These are phyloP conservation scores for Drosophila rufa DNA, from an alignment of 1,140 invertebrate genomes.

Conservation along the genomic window DNA sequence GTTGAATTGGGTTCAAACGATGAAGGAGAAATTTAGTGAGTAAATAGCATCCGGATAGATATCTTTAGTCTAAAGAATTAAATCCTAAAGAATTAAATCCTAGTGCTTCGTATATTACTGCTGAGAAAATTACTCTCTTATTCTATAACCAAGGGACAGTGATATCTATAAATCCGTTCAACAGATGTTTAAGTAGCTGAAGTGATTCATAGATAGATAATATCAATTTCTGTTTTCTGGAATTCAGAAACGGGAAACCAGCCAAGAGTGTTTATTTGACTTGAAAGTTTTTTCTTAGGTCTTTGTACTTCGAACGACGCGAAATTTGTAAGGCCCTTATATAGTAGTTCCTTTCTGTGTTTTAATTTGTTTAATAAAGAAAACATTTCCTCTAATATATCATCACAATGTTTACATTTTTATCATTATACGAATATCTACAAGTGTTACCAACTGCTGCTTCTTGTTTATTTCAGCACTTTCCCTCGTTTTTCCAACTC, in stretches of 20 bases:
- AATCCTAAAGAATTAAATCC: too few relatives aligned
- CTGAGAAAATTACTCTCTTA: too few relatives aligned
- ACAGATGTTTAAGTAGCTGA: slow-evolving; percentile 18
- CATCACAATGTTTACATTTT: not conserved
- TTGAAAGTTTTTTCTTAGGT: too few relatives aligned
- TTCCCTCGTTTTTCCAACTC: slow-evolving; percentile 29
- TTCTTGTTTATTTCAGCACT: not conserved
- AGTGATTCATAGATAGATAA: slow-evolving; percentile 1
- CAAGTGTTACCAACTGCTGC: slow-evolving; percentile 19
- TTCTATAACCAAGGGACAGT: not conserved
- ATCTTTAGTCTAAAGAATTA: too few relatives aligned
- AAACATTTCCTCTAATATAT: too few relatives aligned
- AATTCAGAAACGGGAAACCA: not conserved
- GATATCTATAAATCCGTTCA: not conserved
- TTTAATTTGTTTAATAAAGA: too few relatives aligned
- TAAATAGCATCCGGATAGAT: not conserved
- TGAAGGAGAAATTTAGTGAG: not conserved
- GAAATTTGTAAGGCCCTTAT: too few relatives aligned
- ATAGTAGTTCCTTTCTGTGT: not conserved
- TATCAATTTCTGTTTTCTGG: not conserved
- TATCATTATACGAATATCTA: not conserved
- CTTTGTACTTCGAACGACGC: not conserved
- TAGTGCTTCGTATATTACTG: too few relatives aligned
- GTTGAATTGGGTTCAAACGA: too few relatives aligned
- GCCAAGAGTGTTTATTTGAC: too few relatives aligned